Conservation (phyloP, 2,888 invertebrate species). For the Ochropacha duplaris region DNA sequence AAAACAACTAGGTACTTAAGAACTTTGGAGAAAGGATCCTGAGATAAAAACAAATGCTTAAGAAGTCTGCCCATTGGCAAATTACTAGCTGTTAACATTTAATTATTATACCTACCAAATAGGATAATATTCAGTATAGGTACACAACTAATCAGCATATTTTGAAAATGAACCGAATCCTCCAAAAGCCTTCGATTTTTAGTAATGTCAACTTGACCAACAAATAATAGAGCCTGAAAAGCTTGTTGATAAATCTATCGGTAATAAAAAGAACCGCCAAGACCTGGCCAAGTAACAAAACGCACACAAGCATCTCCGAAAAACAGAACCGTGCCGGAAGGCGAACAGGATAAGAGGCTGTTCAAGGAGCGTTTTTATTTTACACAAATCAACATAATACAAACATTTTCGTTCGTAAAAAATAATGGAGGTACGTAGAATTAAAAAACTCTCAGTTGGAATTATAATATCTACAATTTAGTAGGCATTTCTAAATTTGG, state of each 20-base stretch:
- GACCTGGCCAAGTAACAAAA: background rate
- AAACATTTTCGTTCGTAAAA: slow-evolving; percentile 21
- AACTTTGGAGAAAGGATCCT: background rate
- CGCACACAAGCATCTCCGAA: background rate
- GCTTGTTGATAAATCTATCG: background rate
- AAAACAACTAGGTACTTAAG: background rate
- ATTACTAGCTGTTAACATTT: background rate
- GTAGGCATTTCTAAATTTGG: too few species aligned
- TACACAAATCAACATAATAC: slow-evolving; percentile 13
- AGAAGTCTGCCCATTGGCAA: background rate
- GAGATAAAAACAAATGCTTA: background rate
- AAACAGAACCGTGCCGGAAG: slow-evolving; percentile 13
- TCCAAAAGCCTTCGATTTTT: background rate
- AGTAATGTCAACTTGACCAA: background rate
- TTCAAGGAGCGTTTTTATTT: slow-evolving; percentile 17
- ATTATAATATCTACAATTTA: background rate
- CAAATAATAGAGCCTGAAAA: too few species aligned
- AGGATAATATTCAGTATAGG: background rate
- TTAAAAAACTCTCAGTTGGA: too few species aligned
- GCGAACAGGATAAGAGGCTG: slow-evolving; percentile 19
- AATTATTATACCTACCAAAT: background rate
- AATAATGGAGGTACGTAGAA: slow-evolving; percentile 11
- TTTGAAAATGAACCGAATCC: too few species aligned
- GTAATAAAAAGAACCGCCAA: background rate
- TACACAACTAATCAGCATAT: background rate